A percentile compares a stretch with the other conserved stretches of the same genome.
Conservation (phyloP, 2,797 vertebrate species). For the Poeciliopsis gracilis region DNA sequence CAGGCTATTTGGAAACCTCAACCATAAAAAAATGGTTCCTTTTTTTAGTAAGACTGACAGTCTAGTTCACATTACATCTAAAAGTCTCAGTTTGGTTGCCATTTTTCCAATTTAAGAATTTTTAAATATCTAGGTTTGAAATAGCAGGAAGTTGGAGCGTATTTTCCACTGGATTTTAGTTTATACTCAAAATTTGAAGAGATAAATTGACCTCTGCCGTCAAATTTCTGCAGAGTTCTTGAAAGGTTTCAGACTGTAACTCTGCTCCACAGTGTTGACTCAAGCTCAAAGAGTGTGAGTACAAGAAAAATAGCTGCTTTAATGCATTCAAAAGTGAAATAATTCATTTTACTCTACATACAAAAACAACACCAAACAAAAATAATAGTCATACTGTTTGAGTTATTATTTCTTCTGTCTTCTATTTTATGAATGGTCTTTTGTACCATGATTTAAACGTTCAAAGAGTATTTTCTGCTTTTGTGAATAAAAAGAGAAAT, state of each 20-base stretch:
- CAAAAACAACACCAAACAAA: not conserved
- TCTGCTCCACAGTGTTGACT: not conserved
- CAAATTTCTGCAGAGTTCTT: not conserved
- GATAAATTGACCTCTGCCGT: not conserved
- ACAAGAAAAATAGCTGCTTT: not conserved
- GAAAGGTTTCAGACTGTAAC: not conserved
- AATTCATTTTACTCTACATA: not conserved
- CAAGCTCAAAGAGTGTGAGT: not conserved
- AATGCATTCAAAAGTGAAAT: not conserved
- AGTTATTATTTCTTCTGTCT: not conserved
- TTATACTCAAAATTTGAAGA: not conserved
- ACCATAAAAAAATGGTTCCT: slow-evolving; percentile 36
- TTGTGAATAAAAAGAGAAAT: not conserved
- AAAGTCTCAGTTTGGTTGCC: not conserved
- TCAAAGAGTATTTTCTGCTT: not conserved
- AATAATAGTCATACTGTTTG: not conserved
- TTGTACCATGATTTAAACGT: not conserved
- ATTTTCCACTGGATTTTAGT: not conserved
- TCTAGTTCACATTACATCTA: not conserved
- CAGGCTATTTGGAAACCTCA: slow-evolving; percentile 24
- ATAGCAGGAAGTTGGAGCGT: not conserved
- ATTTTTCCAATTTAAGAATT: not conserved
- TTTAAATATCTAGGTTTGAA: not conserved
- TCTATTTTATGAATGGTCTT: not conserved
- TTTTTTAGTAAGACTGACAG: slow-evolving; percentile 21